Percentiles rank a stretch among this genome's conserved stretches.
Conservation (phyloP, 2,797 vertebrate species). For the Hyperoplus immaculatus region DNA sequence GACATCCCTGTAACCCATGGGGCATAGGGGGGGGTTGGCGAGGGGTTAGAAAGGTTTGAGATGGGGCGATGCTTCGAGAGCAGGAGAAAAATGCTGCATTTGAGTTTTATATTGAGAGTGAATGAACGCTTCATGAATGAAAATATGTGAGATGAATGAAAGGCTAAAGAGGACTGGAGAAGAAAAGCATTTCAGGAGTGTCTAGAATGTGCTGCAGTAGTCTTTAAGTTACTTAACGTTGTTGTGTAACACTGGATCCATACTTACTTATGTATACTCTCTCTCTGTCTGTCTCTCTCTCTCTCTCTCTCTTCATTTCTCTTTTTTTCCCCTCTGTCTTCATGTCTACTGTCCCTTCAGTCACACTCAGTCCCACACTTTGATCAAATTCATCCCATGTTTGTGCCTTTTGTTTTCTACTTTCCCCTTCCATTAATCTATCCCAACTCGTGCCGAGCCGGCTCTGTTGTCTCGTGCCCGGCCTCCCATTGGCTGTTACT, state of each 20-base stretch:
- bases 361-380: neutral
- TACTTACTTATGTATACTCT: neutral
- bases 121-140: neutral
- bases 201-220: neutral
- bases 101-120: no score
- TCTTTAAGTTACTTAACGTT: constrained; percentile 70
- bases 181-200: neutral
- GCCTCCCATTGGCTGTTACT: constrained; percentile 69
- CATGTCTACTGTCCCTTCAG: neutral
- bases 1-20: neutral
- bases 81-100: neutral
- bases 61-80: neutral
- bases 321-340: neutral
- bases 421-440: constrained; percentile 37
- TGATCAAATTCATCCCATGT: neutral
- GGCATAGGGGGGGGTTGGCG: neutral
- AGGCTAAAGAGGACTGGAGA: neutral
- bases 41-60: neutral
- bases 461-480: constrained; percentile 37
- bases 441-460: constrained; percentile 20
- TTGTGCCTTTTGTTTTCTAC: neutral
- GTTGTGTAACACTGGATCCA: constrained; percentile 77
- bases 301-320: neutral
- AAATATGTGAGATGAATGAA: neutral
- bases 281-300: neutral